phyloP scores from a whole-genome alignment of 2,888 invertebrate genomes.

The Trachelus tabidus region DNA sequence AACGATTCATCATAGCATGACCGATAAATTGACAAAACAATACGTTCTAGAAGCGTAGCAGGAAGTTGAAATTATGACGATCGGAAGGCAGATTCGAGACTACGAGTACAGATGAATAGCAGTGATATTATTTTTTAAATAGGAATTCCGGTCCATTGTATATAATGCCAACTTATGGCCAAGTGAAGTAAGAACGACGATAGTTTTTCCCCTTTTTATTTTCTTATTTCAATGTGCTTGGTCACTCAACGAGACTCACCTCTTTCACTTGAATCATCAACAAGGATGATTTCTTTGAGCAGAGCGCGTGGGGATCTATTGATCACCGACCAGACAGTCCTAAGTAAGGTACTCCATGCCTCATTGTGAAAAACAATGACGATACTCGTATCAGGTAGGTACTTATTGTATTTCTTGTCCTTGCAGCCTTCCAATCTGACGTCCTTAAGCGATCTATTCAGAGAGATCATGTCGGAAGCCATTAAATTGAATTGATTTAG shows the following conservation, averaged over 20 bases:
- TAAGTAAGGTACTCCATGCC: conserved; percentile 95
- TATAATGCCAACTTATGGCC: background rate
- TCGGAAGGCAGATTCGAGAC: background rate
- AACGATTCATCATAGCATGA: background rate
- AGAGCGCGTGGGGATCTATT: conserved; percentile 90
- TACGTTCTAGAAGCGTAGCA: background rate
- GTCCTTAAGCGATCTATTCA: conserved; percentile 95
- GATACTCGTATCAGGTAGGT: conserved; percentile 93
- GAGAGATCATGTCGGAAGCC: conserved; percentile 96
- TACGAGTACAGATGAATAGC: background rate
- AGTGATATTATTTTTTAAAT: background rate
- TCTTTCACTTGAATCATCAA: conserved; percentile 97
- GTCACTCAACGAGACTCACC: conserved; percentile 67
- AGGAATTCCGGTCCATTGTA: background rate
- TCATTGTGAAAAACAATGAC: conserved; percentile 99
- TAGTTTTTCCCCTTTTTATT: background rate
- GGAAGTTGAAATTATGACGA: background rate
- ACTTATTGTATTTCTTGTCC: conserved; percentile 79
- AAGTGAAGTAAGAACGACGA: background rate
- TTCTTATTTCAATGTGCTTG: background rate
- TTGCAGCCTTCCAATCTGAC: conserved; percentile 91
- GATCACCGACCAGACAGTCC: conserved; percentile 97
- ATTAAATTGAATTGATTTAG: conserved; percentile 98
- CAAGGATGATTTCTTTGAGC: conserved; percentile 94
- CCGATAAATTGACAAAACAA: background rate